Base-by-base conservation (phyloP, 2,888 invertebrate species). In the Ormyrus rosae region DNA sequence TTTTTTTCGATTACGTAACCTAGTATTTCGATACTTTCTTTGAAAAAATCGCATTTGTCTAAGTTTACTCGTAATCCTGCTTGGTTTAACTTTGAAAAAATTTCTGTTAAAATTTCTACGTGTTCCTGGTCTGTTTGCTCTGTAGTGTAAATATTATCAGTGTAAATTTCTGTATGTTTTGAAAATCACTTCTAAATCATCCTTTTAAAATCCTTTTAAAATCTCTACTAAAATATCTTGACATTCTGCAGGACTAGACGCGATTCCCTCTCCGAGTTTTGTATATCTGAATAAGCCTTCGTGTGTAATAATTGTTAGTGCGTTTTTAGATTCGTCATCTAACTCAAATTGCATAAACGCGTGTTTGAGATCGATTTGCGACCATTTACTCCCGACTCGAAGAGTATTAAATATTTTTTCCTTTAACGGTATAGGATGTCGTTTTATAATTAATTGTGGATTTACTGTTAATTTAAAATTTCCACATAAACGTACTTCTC, bases 261-360 rank as follows among this genome's bases (percentile, higher is more conserved):
- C 19, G 7, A 89, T 78, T 1, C 88, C 89, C 78, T 86, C 88
- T 84, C 86, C 83, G 67, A 88, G 72, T 34, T 89, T 81, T 6
- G 84, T 88, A 71, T 85, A 86, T 61, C 84, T 80, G 80, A 84
- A 89, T 9, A 89, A 72, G 3, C 89, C 89, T 73, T 87, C 88
- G 72, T 87, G 89, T 89, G 89, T 89, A 81, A 80, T 89, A 64
- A 90, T 82, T 2, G 88, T 89, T 19, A 89, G 73, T 45, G 86
- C 82, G 11, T 88, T 81, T 76, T 84, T 82, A 79, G 86, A 85
- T 45, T 87, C 85, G 5, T 85, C 86, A 55, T 86, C 84, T 50
- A 89, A 83, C 84, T 87, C 87, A 48, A 89, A 63, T 77, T 90
- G 88, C 81, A 89, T 83, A 73, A 90, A 91, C 6, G 90, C 89